Evolutionary conservation across 2,113 vertebrate species (phyloP).

Genomic region (Cisticola juncidis): DNA sequence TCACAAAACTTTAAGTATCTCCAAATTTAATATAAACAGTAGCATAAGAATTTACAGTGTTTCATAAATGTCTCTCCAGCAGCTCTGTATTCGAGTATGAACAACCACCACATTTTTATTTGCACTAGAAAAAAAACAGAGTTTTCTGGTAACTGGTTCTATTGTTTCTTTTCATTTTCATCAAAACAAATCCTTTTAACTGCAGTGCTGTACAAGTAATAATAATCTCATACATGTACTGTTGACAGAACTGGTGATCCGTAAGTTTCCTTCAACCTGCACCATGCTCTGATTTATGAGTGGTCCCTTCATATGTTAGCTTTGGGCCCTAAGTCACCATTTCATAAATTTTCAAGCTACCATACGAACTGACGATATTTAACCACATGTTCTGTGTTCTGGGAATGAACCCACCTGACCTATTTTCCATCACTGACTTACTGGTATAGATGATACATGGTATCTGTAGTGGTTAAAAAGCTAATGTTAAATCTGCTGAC

Average conservation of each 20-base stretch:
- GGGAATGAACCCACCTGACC: background rate
- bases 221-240: background rate
- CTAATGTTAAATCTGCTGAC: background rate
- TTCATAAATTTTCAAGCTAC: background rate
- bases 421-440: background rate
- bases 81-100: background rate
- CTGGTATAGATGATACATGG: background rate
- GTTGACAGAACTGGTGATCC: background rate
- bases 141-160: background rate
- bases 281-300: background rate
- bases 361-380: background rate
- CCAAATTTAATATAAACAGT: background rate
- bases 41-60: background rate
- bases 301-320: background rate
- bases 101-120: background rate
- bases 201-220: background rate
- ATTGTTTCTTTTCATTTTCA: background rate
- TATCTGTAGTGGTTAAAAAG: background rate
- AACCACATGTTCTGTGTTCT: background rate
- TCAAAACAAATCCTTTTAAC: background rate
- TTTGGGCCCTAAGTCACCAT: background rate
- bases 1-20: background rate
- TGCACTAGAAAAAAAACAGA: background rate
- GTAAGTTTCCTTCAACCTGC: background rate
- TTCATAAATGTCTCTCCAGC: background rate